Evolutionary conservation across 2,888 invertebrate genomes (phyloP), one percentile per base, ranked within the genome.

Genomic region (Byasa hedistus): DNA sequence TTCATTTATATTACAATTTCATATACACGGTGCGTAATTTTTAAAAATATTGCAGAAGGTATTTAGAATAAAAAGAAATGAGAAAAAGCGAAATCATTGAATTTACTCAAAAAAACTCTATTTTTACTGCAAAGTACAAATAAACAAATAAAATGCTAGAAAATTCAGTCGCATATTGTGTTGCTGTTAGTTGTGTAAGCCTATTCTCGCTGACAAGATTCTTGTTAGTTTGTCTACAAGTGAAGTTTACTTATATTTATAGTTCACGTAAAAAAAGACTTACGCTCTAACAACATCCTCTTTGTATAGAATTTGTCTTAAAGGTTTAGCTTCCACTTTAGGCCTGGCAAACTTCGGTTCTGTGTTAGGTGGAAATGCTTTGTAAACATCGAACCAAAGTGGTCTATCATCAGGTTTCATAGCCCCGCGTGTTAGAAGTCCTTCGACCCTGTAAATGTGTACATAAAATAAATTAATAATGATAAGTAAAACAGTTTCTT

Each of bases 301-400:
- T 62, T 94, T 87, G 77, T 97, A 98, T 73, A 97, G 95, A 73
- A 98, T 96, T 71, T 93, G 87, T 75, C 88, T 93, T 15, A 97
- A 84, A 17, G 93, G 91, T 69, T 80, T 85, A 15, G 93, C 86
- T 68, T 94, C 93, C 0, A 94, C 93, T 44, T 92, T 93, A 7
- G 94, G 93, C 77, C 95, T 93, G 72, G 96, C 95, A 86, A 93
- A 96, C 69, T 92, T 91, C 8, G 99, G 99, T 77, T 97, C 96
- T 57, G 94, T 86, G 72, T 94, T 94, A 1, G 99, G 99, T 10
- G 99, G 99, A 89, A 98, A 98, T 0, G 96, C 94, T 85, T 94
- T 94, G 82, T 98, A 99, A 24, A 99, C 90, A 80, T 97, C 96
- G 81, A 96, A 98, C 99, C 99, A 99, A 15, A 99, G 69, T 0